Evolutionary conservation across 2,113 vertebrate genomes (phyloP).

Genomic region (Maccullochella peelii): DNA sequence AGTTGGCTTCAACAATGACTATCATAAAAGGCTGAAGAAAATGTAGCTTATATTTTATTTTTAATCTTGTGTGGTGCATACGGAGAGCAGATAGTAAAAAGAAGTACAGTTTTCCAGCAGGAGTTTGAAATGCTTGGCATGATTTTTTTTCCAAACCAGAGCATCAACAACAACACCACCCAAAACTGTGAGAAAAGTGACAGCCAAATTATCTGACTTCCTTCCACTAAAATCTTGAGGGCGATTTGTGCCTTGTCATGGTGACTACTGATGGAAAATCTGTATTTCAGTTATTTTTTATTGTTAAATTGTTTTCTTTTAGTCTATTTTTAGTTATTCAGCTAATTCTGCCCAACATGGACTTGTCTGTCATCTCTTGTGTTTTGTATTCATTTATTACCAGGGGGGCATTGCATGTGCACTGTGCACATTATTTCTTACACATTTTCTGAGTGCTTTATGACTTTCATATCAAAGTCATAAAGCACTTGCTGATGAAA

Average conservation of each 20-base stretch:
- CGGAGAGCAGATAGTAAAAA: neutral
- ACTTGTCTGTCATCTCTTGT: neutral
- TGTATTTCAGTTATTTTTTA: neutral
- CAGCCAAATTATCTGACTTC: constrained; percentile 35
- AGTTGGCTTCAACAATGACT: neutral
- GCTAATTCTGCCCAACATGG: neutral
- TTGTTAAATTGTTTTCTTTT: neutral
- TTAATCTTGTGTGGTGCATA: neutral
- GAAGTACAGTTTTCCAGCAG: neutral
- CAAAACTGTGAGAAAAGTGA: constrained; percentile 30
- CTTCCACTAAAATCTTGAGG: constrained; percentile 25
- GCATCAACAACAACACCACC: neutral
- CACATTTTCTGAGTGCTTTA: neutral
- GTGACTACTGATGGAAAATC: neutral
- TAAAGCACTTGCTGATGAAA: neutral
- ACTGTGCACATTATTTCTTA: neutral
- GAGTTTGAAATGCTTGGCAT: neutral
- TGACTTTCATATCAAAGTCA: neutral
- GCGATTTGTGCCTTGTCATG: constrained; percentile 12
- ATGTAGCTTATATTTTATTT: neutral
- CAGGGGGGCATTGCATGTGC: neutral
- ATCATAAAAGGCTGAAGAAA: neutral
- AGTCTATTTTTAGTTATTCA: neutral
- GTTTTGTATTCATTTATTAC: neutral
- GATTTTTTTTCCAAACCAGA: constrained; percentile 7